Conservation (phyloP, 2,113 vertebrate genomes). For the Onychostoma macrolepis region DNA sequence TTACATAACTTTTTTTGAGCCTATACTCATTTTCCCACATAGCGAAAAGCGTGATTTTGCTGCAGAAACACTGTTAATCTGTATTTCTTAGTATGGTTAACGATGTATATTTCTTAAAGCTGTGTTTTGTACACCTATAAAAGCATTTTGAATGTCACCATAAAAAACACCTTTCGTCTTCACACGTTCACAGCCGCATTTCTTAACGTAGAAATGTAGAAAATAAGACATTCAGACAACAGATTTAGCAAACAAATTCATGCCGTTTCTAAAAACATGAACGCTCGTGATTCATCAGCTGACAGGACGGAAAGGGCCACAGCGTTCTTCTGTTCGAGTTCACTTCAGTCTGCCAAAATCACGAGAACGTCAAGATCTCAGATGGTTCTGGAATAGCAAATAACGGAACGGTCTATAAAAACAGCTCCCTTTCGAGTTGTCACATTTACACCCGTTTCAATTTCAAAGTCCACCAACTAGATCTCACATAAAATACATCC, state of each 20-base stretch:
- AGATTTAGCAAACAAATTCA: not conserved
- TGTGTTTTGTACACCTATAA: not conserved
- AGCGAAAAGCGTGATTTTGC: not conserved
- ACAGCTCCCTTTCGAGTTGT: not conserved
- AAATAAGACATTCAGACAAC: not conserved
- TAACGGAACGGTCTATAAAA: conserved; percentile 23
- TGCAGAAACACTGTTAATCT: not conserved
- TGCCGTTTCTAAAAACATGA: not conserved
- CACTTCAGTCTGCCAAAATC: not conserved
- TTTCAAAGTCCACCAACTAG: not conserved
- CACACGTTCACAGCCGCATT: not conserved
- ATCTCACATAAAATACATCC: not conserved
- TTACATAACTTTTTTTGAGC: not conserved
- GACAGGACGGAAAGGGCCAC: not conserved
- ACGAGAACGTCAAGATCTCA: not conserved
- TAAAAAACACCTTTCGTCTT: not conserved
- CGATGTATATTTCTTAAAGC: not conserved
- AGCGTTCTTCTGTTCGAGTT: not conserved
- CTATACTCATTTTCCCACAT: not conserved
- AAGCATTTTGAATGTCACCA: not conserved
- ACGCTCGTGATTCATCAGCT: not conserved
- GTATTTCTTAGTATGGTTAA: not conserved
- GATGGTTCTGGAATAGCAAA: not conserved
- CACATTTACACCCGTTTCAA: not conserved
- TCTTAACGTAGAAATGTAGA: too few relatives aligned